Evolutionary conservation across 1,140 invertebrate genomes (phyloP), one percentile per base, ranked within the genome.

Genomic region (Solenopsis invicta): DNA sequence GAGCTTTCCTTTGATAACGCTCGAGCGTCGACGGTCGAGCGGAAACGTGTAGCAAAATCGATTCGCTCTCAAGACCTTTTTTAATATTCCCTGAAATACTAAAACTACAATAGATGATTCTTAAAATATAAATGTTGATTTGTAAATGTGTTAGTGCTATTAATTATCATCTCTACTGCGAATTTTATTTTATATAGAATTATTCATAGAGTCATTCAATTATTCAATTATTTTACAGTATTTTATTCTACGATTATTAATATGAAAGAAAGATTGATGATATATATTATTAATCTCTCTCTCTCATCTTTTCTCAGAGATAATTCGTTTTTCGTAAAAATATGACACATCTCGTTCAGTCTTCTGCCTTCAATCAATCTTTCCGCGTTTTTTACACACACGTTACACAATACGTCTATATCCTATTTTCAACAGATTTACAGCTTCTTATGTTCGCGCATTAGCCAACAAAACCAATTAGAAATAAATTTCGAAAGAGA

Each of bases 1-100:
- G 61, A 67, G n/a, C 12, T 77, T 48, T 6, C 8, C 48, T 86
- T 86, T 86, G 67, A 82, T 74, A 84, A 84, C 21, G 10, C 54
- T 24, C 29, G 29, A 29, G 29, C 29, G 1, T 29, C 29, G 37
- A 29, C 71, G 3, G 8, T 75, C 24, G 16, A 5, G 4, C n/a
- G 56, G 48, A 66, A 41, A 76, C 24, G 16, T 4, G 8, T 37
- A 48, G 10, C 41, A 10, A 29, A 41, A 24, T 80, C 24, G 37
- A 50, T 29, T 61, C 37, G 21, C 12, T 75, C 18, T 61, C 41
- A 0, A 71, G 12, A 16, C 13, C 16, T 9, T 71, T 21, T 37
- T 29, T 37, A 18, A 75, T 59, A 71, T 45, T 21, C 18, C 52
- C 8, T 54, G 4, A 74, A 72, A 56, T 74, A 72, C n/a, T 48